A percentile compares a stretch with the other conserved stretches of the same genome.
Evolutionary conservation across 2,888 invertebrate genomes (phyloP).

Genomic region (Lottia scabra): DNA sequence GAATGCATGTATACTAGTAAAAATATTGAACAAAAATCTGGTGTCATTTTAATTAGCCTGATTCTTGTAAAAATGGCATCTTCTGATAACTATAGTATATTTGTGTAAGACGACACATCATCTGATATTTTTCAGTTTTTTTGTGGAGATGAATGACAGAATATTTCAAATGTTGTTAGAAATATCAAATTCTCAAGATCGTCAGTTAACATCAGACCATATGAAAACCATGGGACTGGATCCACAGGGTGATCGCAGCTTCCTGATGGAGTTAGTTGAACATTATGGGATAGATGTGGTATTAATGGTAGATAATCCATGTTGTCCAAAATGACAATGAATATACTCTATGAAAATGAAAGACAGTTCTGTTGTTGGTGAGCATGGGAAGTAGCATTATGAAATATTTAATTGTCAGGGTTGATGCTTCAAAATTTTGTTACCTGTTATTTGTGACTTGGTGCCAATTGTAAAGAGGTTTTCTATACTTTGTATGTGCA

Average conservation of each 20-base stretch:
- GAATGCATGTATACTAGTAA: too few relatives aligned
- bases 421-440: too few relatives aligned
- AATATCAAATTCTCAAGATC: slow-evolving; percentile 66
- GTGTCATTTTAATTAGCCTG: too few relatives aligned
- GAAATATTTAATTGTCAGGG: too few relatives aligned
- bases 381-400: too few relatives aligned
- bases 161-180: slow-evolving; percentile 68
- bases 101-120: too few relatives aligned
- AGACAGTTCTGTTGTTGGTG: too few relatives aligned
- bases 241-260: slow-evolving; percentile 67
- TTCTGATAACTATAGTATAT: background rate
- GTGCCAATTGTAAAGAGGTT: too few relatives aligned
- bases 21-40: too few relatives aligned
- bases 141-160: slow-evolving; percentile 67
- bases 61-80: background rate
- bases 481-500: too few relatives aligned
- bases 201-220: slow-evolving; percentile 67
- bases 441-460: too few relatives aligned
- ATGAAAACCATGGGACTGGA: slow-evolving; percentile 69
- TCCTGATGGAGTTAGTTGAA: slow-evolving; percentile 69
- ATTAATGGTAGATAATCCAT: slow-evolving; percentile 68
- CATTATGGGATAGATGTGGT: slow-evolving; percentile 70
- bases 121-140: slow-evolving; percentile 68
- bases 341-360: too few relatives aligned
- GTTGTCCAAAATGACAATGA: slow-evolving; percentile 62